phyloP scores from a whole-genome alignment of 2,888 invertebrate genomes.

The Sphaerophoria rueppellii region DNA sequence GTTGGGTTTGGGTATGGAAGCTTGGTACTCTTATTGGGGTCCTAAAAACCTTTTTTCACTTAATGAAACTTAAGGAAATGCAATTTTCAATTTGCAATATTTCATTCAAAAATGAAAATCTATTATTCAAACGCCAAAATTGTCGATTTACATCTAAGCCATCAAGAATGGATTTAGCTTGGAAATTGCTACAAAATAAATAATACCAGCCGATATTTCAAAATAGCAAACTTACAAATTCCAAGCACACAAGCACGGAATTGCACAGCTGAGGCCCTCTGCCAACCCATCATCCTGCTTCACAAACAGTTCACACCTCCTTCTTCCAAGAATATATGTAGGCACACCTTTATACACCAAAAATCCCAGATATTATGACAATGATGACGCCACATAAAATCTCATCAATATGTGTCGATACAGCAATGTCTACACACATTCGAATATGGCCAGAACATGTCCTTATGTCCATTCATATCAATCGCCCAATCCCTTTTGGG shows the following conservation, averaged over 20 bases:
- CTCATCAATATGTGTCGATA: constrained; percentile 62
- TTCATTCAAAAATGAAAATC: not conserved
- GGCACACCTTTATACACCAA: constrained; percentile 1
- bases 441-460: constrained; percentile 29
- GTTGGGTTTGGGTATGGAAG: not conserved
- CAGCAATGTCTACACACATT: constrained; percentile 19
- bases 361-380: constrained; percentile 66
- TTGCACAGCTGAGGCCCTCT: constrained; percentile 57
- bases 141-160: constrained; percentile 10
- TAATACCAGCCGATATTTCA: constrained; percentile 34
- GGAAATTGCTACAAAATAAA: constrained; percentile 24
- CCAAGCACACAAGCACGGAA: constrained; percentile 34
- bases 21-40: too few species aligned
- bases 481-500: constrained; percentile 33
- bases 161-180: constrained; percentile 1
- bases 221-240: constrained; percentile 53
- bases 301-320: constrained; percentile 51
- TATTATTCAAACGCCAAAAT: constrained; percentile 13
- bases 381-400: constrained; percentile 68
- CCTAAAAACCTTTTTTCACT: too few species aligned
- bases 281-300: not conserved
- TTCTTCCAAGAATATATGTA: constrained; percentile 18
- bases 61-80: too few species aligned
- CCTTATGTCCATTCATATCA: constrained; percentile 66
- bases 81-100: too few species aligned